A percentile compares a stretch with the other conserved stretches of the same genome.
Conservation (phyloP, 2,888 invertebrate species). For the Pherbina coryleti region DNA sequence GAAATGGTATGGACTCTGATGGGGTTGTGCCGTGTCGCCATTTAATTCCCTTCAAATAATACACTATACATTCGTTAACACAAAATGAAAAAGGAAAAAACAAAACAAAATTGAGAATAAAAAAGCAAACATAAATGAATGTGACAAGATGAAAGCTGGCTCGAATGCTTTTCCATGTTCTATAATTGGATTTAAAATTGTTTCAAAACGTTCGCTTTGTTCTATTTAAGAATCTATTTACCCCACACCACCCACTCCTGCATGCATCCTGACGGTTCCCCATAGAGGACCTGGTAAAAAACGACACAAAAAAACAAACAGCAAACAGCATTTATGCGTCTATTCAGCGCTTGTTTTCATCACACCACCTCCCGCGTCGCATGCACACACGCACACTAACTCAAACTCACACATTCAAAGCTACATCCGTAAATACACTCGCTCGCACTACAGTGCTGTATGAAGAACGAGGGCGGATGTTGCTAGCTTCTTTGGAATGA, state of each 20-base stretch:
- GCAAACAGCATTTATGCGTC: slow-evolving; percentile 17
- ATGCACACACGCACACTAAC: not conserved
- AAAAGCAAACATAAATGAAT: slow-evolving; percentile 47
- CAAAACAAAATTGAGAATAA: slow-evolving; percentile 2
- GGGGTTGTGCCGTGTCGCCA: not conserved
- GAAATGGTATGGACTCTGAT: not conserved
- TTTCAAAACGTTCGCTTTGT: slow-evolving; percentile 50
- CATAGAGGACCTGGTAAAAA: not conserved
- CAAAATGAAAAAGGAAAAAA: not conserved
- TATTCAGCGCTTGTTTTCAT: not conserved
- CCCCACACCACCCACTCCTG: slow-evolving; percentile 8
- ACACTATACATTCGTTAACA: too few species aligned
- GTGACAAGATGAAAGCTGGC: slow-evolving; percentile 50
- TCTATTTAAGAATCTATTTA: slow-evolving; percentile 49
- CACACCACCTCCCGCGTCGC: not conserved
- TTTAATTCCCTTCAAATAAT: not conserved
- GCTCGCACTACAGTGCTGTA: not conserved
- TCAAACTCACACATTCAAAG: slow-evolving; percentile 10
- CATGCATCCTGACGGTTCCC: not conserved
- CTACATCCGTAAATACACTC: not conserved
- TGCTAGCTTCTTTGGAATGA: not conserved
- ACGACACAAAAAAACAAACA: slow-evolving; percentile 8
- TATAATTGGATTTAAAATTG: slow-evolving; percentile 53
- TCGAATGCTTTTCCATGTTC: slow-evolving; percentile 49
- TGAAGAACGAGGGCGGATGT: not conserved